phyloP scores from a whole-genome alignment of 2,113 vertebrate genomes.

The Uropsilus gracilis region DNA sequence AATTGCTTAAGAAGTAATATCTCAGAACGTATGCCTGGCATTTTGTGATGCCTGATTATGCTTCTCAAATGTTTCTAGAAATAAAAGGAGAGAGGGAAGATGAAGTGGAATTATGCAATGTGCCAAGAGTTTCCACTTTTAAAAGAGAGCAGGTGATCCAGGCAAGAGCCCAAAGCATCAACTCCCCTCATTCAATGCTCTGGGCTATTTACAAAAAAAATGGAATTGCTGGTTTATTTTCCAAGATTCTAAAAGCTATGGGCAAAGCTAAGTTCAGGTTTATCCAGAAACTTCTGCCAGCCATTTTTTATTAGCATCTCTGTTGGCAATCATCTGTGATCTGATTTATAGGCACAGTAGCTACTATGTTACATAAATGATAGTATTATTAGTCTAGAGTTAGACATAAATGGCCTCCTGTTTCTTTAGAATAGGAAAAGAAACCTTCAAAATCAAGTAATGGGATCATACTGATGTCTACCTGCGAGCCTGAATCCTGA shows the following conservation, averaged over 20 bases:
- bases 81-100: background rate
- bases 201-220: background rate
- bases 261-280: background rate
- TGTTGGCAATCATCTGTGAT: background rate
- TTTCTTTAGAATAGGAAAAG: background rate
- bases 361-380: fast-evolving
- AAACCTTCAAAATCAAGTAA: background rate
- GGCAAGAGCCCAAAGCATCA: background rate
- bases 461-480: background rate
- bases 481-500: background rate
- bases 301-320: background rate
- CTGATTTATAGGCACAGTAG: fast-evolving
- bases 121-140: background rate
- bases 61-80: background rate
- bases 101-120: fast-evolving
- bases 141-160: background rate
- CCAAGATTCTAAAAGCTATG: background rate
- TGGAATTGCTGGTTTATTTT: fast-evolving
- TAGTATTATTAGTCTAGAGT: background rate
- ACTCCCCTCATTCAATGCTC: background rate
- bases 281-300: too few relatives aligned
- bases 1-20: background rate
- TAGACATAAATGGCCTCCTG: fast-evolving
- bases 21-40: background rate
- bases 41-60: background rate